phyloP scores from a whole-genome alignment of 2,797 vertebrate species.

The Cetoscarus ocellatus region DNA sequence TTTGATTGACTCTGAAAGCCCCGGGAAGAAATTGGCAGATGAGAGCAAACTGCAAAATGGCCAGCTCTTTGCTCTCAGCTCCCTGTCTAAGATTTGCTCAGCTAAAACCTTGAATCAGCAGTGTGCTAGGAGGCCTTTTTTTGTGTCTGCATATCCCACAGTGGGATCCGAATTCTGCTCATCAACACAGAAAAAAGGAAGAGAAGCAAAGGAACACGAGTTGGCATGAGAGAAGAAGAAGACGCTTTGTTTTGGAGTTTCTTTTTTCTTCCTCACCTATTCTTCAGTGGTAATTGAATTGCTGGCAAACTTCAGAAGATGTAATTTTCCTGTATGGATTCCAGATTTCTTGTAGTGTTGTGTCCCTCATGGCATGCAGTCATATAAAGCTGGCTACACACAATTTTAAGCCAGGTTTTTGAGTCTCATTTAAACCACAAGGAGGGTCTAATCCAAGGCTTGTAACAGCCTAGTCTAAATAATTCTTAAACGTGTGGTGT shows the following conservation, averaged over 20 bases:
- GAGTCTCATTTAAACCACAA: too few relatives aligned
- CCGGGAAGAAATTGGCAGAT: conserved; percentile 83
- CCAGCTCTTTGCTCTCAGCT: conserved; percentile 79
- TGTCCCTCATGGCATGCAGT: conserved; percentile 13
- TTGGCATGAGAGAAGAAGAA: conserved; percentile 30
- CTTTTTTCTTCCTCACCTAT: conserved; percentile 27
- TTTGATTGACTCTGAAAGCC: conserved; percentile 85
- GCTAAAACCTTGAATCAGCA: conserved; percentile 83
- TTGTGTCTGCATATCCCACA: conserved; percentile 68
- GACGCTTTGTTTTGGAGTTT: conserved; percentile 14
- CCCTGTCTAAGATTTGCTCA: conserved; percentile 73
- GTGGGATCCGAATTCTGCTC: conserved; percentile 65
- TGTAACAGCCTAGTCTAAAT: too few relatives aligned
- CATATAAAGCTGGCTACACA: conserved; percentile 11
- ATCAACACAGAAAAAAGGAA: conserved; percentile 49
- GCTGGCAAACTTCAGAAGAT: conserved; percentile 32
- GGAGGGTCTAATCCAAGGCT: too few relatives aligned
- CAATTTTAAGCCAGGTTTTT: too few relatives aligned
- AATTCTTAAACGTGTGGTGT: too few relatives aligned
- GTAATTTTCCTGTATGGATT: conserved; percentile 14
- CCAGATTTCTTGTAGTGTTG: conserved; percentile 4
- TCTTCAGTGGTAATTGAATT: conserved; percentile 25
- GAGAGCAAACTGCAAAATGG: conserved; percentile 83
- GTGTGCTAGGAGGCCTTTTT: conserved; percentile 62
- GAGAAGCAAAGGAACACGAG: conserved; percentile 30